Evolutionary conservation across 2,888 invertebrate genomes (phyloP).

Genomic region (Lasioglossum malachurum): DNA sequence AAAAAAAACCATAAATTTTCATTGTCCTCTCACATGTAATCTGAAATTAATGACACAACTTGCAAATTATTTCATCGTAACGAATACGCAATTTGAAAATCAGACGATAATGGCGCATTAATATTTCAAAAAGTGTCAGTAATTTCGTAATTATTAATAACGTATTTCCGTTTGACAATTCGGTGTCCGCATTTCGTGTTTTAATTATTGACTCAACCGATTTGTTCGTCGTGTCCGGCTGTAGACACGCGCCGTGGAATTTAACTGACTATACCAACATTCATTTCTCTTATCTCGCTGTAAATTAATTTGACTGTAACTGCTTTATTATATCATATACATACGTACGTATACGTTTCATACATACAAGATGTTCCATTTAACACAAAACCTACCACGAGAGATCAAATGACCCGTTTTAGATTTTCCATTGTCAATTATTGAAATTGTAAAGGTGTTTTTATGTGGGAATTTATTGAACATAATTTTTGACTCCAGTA

Average conservation of each 20-base stretch:
- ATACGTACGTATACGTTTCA: background rate
- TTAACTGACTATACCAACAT: background rate
- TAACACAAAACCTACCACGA: too few relatives aligned
- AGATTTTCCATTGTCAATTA: too few relatives aligned
- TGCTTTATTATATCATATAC: background rate
- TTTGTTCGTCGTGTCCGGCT: background rate
- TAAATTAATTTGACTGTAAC: background rate
- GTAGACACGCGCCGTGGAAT: background rate
- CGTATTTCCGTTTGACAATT: background rate
- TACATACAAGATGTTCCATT: background rate
- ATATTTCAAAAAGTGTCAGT: background rate
- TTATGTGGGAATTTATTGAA: too few relatives aligned
- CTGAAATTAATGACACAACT: slow-evolving; percentile 36
- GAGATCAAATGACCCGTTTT: too few relatives aligned
- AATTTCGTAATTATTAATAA: background rate
- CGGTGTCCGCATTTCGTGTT: background rate
- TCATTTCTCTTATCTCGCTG: background rate
- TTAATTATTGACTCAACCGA: background rate
- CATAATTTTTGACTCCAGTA: too few relatives aligned
- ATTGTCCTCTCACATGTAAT: background rate
- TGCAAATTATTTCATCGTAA: background rate
- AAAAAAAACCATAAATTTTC: slow-evolving; percentile 35
- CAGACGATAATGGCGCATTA: background rate
- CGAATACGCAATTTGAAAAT: background rate
- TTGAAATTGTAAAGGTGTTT: too few relatives aligned